These are phyloP conservation scores for Pristionchus mayeri DNA, from an alignment of 2,888 invertebrate genomes.

Conservation along the genomic window DNA sequence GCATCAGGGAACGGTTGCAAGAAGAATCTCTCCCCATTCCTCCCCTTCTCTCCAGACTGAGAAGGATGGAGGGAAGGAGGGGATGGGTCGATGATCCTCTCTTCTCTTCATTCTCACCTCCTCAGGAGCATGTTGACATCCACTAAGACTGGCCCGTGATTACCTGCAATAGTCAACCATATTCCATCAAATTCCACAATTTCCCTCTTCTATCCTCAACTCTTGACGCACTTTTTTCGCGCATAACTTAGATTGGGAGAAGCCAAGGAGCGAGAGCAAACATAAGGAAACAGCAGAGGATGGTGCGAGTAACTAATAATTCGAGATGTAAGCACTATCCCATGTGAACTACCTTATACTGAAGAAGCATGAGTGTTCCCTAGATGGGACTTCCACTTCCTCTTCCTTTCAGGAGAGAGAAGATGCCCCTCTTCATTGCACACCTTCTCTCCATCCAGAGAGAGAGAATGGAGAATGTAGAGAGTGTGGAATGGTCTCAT, in stretches of 20 bases:
- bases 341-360: background rate
- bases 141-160: slow-evolving; percentile 74
- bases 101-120: slow-evolving; percentile 59
- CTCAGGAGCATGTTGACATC: slow-evolving; percentile 74
- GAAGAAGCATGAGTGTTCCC: too few species aligned
- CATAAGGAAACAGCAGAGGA: background rate
- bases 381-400: too few species aligned
- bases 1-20: too few species aligned
- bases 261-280: background rate
- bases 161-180: slow-evolving; percentile 53
- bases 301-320: background rate
- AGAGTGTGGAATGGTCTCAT: too few species aligned
- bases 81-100: background rate
- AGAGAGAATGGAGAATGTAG: too few species aligned
- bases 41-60: too few species aligned
- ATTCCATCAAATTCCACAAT: background rate
- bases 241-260: slow-evolving; percentile 9
- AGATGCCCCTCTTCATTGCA: too few species aligned
- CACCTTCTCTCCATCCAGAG: too few species aligned
- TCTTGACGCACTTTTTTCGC: background rate
- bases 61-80: slow-evolving; percentile 4
- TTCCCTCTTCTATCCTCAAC: background rate
- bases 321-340: background rate
- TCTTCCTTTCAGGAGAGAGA: too few species aligned
- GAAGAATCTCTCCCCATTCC: too few species aligned